Evolutionary conservation across 1,140 invertebrate species (phyloP), one percentile per base, ranked within the genome.

Genomic region (Acromyrmex charruanus): DNA sequence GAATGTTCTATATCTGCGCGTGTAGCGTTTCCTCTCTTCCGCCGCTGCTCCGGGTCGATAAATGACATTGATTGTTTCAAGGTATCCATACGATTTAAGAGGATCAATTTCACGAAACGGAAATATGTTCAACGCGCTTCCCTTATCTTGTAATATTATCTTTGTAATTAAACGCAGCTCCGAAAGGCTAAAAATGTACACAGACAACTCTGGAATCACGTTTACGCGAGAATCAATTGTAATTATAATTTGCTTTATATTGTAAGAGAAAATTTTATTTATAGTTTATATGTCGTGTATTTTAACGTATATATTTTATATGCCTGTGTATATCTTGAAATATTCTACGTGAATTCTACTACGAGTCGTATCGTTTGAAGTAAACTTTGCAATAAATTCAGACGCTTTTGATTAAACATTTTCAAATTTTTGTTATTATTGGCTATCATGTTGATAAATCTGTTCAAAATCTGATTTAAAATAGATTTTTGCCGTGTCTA

Each of bases 11-110:
- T 71, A 68, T 72, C 10, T n/a, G 55, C n/a, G 28, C 35, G 28
- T 18, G 35, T 55, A 49, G 58, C 16, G 25, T 82, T 72, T 49
- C 28, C 63, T 68, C n/a, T 74, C 68, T 82, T 82, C 25, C 55
- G 18, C 31, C 31, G 31, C 31, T 35, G 31, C 16, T 44, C 6
- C 49, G 14, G 21, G 14, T n/a, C 39, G 28, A 1, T 25, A 25
- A 59, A n/a, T 61, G 55, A 84, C 69, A 84, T 84, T 79, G 44
- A 79, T 79, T 82, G 18, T 61, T 74, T 74, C 69, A 39, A 59
- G 55, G 18, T 71, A 10, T 44, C 39, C 69, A 77, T 12, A 7
- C 18, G 21, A 5, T 25, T 1, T 25, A 66, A 58, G 6, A 21
- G 6, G 16, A 28, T 58, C 25, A 4, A 71, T 18, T 69, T 28